phyloP scores from a whole-genome alignment of 2,888 invertebrate genomes.

The Nemapogon koenigi region DNA sequence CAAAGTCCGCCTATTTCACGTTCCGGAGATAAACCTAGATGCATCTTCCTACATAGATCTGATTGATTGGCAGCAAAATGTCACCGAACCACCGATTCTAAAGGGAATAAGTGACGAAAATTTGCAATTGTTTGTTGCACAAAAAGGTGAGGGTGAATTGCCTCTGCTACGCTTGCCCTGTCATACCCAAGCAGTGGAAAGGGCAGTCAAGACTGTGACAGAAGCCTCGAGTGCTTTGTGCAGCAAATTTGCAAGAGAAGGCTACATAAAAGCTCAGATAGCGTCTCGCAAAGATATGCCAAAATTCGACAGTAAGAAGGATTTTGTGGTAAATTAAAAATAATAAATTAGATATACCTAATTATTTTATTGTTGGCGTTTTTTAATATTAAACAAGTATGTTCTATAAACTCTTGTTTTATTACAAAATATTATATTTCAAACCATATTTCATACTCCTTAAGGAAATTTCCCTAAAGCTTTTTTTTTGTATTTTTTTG shows the following conservation, averaged over 20 bases:
- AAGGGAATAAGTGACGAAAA: conserved; percentile 15
- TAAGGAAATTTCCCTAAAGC: too few relatives aligned
- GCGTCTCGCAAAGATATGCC: conserved; percentile 9
- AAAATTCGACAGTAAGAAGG: conserved; percentile 10
- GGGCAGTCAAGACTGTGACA: conserved; percentile 10
- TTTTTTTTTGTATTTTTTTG: too few relatives aligned
- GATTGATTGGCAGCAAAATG: conserved; percentile 18
- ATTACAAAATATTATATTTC: too few relatives aligned
- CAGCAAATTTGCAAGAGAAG: conserved; percentile 5
- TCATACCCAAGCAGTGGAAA: conserved; percentile 13
- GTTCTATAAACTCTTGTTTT: too few relatives aligned
- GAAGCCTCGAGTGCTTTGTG: conserved; percentile 10
- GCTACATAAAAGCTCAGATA: conserved; percentile 6
- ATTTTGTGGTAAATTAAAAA: conserved; percentile 5
- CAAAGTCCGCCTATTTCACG: conserved; percentile 15
- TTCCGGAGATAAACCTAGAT: conserved; percentile 16
- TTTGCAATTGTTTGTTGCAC: conserved; percentile 11
- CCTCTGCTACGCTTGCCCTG: too few relatives aligned
- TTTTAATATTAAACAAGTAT: too few relatives aligned
- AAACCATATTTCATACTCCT: too few relatives aligned
- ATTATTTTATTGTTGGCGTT: too few relatives aligned
- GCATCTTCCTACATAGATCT: conserved; percentile 16
- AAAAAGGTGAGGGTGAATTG: conserved; percentile 14
- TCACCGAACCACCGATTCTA: conserved; percentile 15
- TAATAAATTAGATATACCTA: too few relatives aligned